These are phyloP conservation scores for Orthonychiurus folsomi DNA, from an alignment of 2,888 invertebrate species.

Conservation along the genomic window DNA sequence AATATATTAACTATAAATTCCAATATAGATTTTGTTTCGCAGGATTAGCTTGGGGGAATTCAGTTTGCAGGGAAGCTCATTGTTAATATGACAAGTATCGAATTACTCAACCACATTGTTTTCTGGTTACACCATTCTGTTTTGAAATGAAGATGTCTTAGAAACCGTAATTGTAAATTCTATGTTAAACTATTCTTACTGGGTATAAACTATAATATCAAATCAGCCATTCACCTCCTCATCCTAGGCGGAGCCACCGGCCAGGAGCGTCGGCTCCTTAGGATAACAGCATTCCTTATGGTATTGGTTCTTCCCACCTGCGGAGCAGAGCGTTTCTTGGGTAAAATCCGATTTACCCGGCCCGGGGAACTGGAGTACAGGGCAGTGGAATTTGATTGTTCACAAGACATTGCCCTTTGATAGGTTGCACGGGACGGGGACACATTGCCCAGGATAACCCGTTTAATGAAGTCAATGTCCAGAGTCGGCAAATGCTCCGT, in stretches of 20 bases:
- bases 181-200: no score
- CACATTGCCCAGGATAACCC: slow-evolving; percentile 28
- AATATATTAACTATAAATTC: no score
- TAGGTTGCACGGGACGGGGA: slow-evolving; percentile 23
- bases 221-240: slow-evolving; percentile 18
- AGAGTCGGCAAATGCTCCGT: slow-evolving; percentile 17
- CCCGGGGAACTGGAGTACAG: slow-evolving; percentile 53
- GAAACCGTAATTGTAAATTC: no score
- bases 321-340: slow-evolving; percentile 60
- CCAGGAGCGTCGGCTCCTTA: slow-evolving; percentile 64
- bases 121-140: no score
- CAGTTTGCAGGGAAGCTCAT: no score
- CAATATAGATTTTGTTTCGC: no score
- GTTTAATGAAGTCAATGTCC: slow-evolving; percentile 32
- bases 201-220: no score
- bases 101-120: no score
- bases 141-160: no score
- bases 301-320: slow-evolving; percentile 52
- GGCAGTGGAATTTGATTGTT: slow-evolving; percentile 45
- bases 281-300: slow-evolving; percentile 48
- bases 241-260: slow-evolving; percentile 56
- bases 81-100: no score
- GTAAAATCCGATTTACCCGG: slow-evolving; percentile 45
- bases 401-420: slow-evolving; percentile 40
- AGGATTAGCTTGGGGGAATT: no score